Evolutionary conservation across 2,113 vertebrate species (phyloP), one percentile per base, ranked within the genome.

Genomic region (Alethe diademata): DNA sequence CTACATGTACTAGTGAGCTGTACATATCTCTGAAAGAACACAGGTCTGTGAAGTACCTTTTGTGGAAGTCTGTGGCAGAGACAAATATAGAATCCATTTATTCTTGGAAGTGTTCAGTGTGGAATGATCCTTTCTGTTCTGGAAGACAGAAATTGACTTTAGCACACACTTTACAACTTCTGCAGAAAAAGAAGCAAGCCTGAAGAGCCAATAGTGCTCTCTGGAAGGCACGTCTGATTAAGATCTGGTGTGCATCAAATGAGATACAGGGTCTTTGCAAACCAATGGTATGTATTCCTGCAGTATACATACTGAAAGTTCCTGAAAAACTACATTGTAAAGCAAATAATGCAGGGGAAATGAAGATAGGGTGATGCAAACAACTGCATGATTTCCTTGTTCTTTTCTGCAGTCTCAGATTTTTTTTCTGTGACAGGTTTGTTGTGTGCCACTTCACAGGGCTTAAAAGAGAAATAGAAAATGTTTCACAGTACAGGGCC

Each of bases 81-180:
- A 75, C 65, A 94, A 84, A 87, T 93, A 89, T 74, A 92, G 93
- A 87, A 92, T 71, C 72, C 4, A 8, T 91, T 94, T 91, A 78
- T 91, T 94, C 78, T 81, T 86, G 35, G 76, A 89, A 58, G 33
- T 38, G 51, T 70, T 92, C 65, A 74, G 42, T 73, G 70, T 78
- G 78, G 69, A 87, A 92, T 36, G 60, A 78, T 83, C 19, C 54
- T 47, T 83, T 78, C 56, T 95, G 51, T 94, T 91, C 69, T 88
- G 60, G 60, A 92, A 95, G 67, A 58, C 58, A 74, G 58, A 81
- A 91, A 91, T 78, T 80, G 84, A 45, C 31, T 75, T 87, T 74
- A 67, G 36, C 58, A 70, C 22, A 53, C 2, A 18, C 33, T 86
- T 58, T 74, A 56, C 14, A 71, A 43, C 38, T 75, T 85, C 48